Percentiles rank a stretch among this genome's conserved stretches.
phyloP scores from a whole-genome alignment of 2,888 invertebrate species.

The Isoperla grammatica region DNA sequence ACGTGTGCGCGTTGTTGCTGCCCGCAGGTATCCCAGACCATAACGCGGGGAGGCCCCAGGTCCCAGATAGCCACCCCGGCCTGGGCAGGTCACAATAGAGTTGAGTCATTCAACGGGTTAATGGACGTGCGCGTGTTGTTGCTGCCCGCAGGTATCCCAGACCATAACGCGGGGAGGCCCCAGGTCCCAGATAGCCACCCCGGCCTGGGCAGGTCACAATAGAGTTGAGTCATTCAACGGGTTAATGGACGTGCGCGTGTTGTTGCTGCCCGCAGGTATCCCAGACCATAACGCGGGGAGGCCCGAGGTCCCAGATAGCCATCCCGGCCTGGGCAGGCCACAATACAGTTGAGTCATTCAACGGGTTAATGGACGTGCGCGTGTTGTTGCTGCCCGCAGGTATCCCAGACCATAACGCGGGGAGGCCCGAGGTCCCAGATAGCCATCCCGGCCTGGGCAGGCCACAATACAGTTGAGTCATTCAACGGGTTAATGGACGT shows the following conservation, averaged over 20 bases:
- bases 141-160: slow-evolving; percentile 66
- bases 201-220: slow-evolving; percentile 98
- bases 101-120: slow-evolving; percentile 96
- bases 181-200: slow-evolving; percentile 90
- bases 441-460: slow-evolving; percentile 96
- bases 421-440: slow-evolving; percentile 89
- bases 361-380: no score
- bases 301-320: slow-evolving; percentile 87
- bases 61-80: slow-evolving; percentile 95
- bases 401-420: slow-evolving; percentile 93
- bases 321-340: slow-evolving; percentile 98
- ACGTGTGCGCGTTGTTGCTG: slow-evolving; percentile 52
- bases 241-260: slow-evolving; percentile 80
- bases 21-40: slow-evolving; percentile 80
- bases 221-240: slow-evolving; percentile 98
- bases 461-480: slow-evolving; percentile 99
- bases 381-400: no score
- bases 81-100: slow-evolving; percentile 97
- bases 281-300: slow-evolving; percentile 92
- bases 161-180: slow-evolving; percentile 93
- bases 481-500: no score
- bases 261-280: slow-evolving; percentile 55
- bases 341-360: slow-evolving; percentile 99
- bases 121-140: slow-evolving; percentile 70
- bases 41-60: slow-evolving; percentile 88